Evolutionary conservation across 2,113 vertebrate species (phyloP).

Genomic region (Amia ocellicauda): DNA sequence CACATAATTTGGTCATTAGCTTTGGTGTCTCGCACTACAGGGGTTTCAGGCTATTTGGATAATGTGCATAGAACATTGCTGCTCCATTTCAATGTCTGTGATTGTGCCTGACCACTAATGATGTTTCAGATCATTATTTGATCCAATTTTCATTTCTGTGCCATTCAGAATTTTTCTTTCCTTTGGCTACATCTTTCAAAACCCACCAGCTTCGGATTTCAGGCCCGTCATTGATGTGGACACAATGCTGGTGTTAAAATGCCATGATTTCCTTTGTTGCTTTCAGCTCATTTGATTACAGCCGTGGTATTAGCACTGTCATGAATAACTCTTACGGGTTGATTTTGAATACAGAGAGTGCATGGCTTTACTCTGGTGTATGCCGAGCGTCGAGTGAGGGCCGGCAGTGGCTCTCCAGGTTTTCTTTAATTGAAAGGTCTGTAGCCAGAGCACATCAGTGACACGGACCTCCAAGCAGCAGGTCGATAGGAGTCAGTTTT

Average conservation of each 20-base stretch:
- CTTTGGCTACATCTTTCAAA: constrained; percentile 17
- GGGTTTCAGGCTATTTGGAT: constrained; percentile 52
- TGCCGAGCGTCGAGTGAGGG: constrained; percentile 69
- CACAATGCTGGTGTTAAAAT: constrained; percentile 40
- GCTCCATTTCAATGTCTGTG: constrained; percentile 7
- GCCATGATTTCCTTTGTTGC: constrained; percentile 49
- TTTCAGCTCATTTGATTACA: constrained; percentile 61
- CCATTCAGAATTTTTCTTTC: constrained; percentile 39
- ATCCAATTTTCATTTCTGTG: constrained; percentile 59
- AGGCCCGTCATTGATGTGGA: constrained; percentile 36
- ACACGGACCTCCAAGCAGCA: constrained; percentile 50
- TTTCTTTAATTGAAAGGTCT: constrained; percentile 74
- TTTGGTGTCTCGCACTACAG: constrained; percentile 50
- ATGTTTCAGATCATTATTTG: constrained; percentile 55
- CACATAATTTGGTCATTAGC: constrained; percentile 63
- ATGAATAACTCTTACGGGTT: constrained; percentile 32
- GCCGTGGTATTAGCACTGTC: constrained; percentile 48
- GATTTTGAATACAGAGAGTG: constrained; percentile 42
- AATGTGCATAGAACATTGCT: constrained; percentile 53
- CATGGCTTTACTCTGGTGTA: constrained; percentile 59
- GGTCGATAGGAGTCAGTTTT: constrained; percentile 52
- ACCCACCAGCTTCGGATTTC: constrained; percentile 34
- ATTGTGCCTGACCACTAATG: constrained; percentile 49
- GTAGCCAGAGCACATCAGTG: constrained; percentile 65
- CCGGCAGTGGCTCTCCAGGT: too few relatives aligned